A percentile compares a stretch with the other conserved stretches of the same genome.
Evolutionary conservation across 2,797 vertebrate species (phyloP).

Genomic region (Malurus splendens): DNA sequence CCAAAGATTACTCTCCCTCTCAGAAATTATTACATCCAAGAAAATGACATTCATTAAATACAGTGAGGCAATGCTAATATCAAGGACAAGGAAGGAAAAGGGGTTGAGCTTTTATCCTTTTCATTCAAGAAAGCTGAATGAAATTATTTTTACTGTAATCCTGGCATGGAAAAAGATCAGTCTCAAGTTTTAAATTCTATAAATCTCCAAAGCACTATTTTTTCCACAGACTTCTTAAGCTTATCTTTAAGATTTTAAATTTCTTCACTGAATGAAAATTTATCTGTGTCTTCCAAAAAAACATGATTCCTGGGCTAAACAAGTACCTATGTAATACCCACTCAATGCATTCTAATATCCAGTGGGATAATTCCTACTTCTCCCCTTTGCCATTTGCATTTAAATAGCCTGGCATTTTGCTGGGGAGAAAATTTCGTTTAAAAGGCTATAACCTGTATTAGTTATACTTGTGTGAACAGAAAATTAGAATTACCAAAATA

Average conservation of each 20-base stretch:
- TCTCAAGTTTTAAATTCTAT: neutral
- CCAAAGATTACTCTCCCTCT: conserved; percentile 12
- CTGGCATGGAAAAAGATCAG: neutral
- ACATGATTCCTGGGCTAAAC: conserved; percentile 17
- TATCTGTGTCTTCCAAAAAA: neutral
- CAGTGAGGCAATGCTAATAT: neutral
- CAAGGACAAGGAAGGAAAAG: conserved; percentile 16
- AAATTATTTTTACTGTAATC: neutral
- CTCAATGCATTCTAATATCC: conserved; percentile 1
- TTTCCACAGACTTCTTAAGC: neutral
- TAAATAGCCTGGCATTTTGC: conserved; percentile 53
- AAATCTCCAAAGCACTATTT: neutral
- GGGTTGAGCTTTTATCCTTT: neutral
- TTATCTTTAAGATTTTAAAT: conserved; percentile 18
- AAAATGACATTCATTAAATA: conserved; percentile 29
- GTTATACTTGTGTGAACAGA: conserved; percentile 35
- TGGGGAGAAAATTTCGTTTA: conserved; percentile 8
- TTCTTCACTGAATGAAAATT: conserved; percentile 6
- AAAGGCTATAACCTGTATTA: conserved; percentile 30
- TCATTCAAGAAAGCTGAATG: neutral
- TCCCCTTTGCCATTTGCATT: conserved; percentile 48
- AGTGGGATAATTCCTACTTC: conserved; percentile 10
- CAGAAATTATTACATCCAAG: conserved; percentile 4
- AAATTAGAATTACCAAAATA: conserved; percentile 52
- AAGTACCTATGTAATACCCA: conserved; percentile 11